These are phyloP conservation scores for Indicator indicator DNA, from an alignment of 2,113 vertebrate species.

Conservation along the genomic window DNA sequence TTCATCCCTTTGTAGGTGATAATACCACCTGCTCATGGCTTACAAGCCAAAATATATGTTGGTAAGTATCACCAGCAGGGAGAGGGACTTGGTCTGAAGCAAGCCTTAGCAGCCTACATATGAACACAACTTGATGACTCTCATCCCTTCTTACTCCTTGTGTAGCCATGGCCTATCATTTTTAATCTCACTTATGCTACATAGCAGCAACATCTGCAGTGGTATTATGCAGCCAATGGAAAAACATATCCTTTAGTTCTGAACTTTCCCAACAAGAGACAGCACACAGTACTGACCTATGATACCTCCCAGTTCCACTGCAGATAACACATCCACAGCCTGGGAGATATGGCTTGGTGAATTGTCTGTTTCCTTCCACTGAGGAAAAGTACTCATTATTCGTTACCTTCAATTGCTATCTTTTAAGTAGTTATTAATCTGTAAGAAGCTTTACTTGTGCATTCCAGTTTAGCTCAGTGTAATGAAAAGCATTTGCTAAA, in stretches of 20 bases:
- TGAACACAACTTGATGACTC: neutral
- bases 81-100: neutral
- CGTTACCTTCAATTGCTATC: neutral
- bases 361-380: neutral
- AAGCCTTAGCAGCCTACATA: neutral
- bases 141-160: neutral
- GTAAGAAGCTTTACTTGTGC: neutral
- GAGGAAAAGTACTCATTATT: neutral
- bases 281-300: neutral
- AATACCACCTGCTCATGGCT: neutral
- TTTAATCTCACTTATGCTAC: neutral
- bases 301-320: neutral
- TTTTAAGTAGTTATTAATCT: neutral
- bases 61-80: neutral
- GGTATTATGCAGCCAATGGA: neutral
- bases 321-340: neutral
- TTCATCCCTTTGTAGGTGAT: neutral
- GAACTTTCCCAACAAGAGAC: neutral
- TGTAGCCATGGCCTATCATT: neutral
- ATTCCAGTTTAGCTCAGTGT: neutral
- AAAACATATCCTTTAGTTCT: neutral
- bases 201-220: neutral
- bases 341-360: neutral
- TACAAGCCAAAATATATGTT: neutral
- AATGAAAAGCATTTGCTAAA: neutral